phyloP scores from a whole-genome alignment of 1,140 invertebrate species.

The Bombus terrestris region DNA sequence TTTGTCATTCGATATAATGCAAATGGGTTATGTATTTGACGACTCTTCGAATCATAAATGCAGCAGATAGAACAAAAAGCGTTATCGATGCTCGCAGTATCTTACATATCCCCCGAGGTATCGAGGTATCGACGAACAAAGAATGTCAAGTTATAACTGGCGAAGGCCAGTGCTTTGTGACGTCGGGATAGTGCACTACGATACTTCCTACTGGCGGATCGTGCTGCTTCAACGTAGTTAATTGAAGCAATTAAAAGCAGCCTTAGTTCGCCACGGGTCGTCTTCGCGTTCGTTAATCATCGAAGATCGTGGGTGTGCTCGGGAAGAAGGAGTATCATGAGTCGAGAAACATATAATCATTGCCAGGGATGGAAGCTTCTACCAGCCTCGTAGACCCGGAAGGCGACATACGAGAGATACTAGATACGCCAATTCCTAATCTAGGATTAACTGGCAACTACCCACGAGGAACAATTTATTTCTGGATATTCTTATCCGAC shows the following conservation, averaged over 20 bases:
- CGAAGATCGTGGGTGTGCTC: constrained; percentile 40
- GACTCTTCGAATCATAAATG: neutral
- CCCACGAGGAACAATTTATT: constrained; percentile 6
- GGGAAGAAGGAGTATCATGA: neutral
- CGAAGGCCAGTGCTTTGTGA: constrained; percentile 31
- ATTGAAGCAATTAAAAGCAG: constrained; percentile 72
- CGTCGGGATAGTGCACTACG: constrained; percentile 7
- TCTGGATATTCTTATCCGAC: neutral
- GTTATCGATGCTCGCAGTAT: neutral
- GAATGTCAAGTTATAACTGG: constrained; percentile 14
- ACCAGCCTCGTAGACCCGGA: constrained; percentile 35
- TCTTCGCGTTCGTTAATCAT: constrained; percentile 64
- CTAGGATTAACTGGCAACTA: constrained; percentile 30
- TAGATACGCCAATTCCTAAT: constrained; percentile 19
- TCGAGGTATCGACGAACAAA: neutral
- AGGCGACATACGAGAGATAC: constrained; percentile 42
- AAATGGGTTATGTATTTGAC: neutral
- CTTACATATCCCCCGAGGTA: too few relatives aligned
- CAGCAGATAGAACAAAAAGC: neutral
- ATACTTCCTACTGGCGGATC: constrained; percentile 19
- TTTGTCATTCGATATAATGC: neutral
- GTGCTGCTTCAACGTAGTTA: constrained; percentile 53
- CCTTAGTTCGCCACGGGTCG: constrained; percentile 59
- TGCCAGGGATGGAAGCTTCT: constrained; percentile 20
- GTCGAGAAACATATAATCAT: constrained; percentile 41